Evolutionary conservation across 2,888 invertebrate species (phyloP), one percentile per base, ranked within the genome.

Genomic region (Harmothoe impar): DNA sequence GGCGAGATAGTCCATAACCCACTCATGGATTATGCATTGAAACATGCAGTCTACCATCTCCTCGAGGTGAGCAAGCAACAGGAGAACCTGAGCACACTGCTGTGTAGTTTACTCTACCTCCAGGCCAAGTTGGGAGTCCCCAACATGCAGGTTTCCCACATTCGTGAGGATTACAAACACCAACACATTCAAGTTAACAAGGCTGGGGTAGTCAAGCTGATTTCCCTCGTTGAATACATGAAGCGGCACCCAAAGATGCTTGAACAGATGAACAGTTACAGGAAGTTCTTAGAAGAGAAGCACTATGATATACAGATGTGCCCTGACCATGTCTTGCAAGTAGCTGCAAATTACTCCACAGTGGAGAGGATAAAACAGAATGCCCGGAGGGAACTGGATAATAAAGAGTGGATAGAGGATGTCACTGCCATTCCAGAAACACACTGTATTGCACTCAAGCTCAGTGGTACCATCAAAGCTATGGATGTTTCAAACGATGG

Each of bases 331-430:
- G 35, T 90, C 3, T 51, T 92, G 15, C 91, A 93, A 52, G 62
- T 92, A 0, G 93, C 92, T 25, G 93, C 93, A 43, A 93, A 92
- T 81, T 92, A 92, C 77, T 84, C 91, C 10, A 90, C 25, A 0
- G 29, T 72, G 17, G 86, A 88, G 20, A 29, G 91, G 35, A 92
- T 93, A 25, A 91, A 92, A 52, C 90, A 92, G 88, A 91, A 91
- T 72, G 93, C 93, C 17, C 51, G 90, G 85, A 31, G 56, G 0
- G 91, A 91, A 62, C 62, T 93, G 15, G 88, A 56, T 17, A 77
- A 85, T 20, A 84, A 85, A 29, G 91, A 92, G 17, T 93, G 93
- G 93, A 54, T 93, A 25, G 91, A 93, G 77, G 92, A 93, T 72
- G 7, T 91, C 17, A 92, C 92, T 17, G 91, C 91, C 0, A 29